Base-by-base conservation (phyloP, 2,797 vertebrate species). In the Gadopsis bispinosus region DNA sequence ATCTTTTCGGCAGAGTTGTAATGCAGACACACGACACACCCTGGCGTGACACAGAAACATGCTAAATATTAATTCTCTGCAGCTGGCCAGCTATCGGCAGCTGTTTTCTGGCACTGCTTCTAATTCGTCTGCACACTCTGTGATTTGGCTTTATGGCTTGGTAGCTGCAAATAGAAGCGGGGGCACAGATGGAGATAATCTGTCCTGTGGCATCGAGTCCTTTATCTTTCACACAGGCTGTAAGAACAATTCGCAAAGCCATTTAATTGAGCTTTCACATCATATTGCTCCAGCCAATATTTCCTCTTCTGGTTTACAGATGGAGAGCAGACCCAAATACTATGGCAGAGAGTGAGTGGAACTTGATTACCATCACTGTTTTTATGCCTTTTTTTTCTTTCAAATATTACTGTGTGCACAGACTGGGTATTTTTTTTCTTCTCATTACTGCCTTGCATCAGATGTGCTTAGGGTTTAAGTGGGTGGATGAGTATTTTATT, bases 291-390 rank as follows among this genome's bases (percentile, higher is more conserved):
- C 68, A 74, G 73, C 60, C 83, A 87, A 87, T 88, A 54, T 83
- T 73, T 92, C 77, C 69, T 92, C 47, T 73, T 90, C 83, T 92
- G 79, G 51, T 80, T 90, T 87, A 63, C 94, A 99, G 98, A 97
- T 99, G 95, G 97, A 97, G 91, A 98, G 93, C 94, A 97, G 97
- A 93, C 98, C 98, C 92, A 99, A 98, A 92, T 97, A 98, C 93
- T 99, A 99, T 64, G 98, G 98, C 94, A 96, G 98, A 97, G 98
- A 99, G 98, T 99, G 96, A 95, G 98, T 99, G 91, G 88, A 58
- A 93, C 87, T 74, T 88, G 39, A 92, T 89, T 87, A 62, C 69
- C 70, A 51, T 74, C 29, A 69, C 69, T 4, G 2, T 82, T 70
- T 73, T 55, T 31, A n/a, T 45, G 7, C 19, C 9, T 79, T 65